A percentile compares a stretch with the other conserved stretches of the same genome.
Evolutionary conservation across 64 coral and sea anemone species (phyloP).

Genomic region (Stichodactyla mertensii): DNA sequence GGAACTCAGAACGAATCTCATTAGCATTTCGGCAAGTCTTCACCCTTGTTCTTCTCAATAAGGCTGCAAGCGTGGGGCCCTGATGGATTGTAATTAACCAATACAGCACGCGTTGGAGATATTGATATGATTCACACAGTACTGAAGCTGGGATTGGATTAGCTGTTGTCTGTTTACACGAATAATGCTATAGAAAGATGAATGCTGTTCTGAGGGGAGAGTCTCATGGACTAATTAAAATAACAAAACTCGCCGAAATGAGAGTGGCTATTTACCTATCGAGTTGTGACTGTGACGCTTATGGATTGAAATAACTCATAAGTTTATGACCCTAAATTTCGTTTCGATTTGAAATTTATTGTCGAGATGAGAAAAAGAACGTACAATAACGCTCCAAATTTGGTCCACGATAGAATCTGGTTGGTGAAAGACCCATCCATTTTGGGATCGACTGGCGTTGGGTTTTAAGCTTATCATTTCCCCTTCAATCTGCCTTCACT

Average conservation of each 20-base stretch:
- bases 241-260: constrained; percentile 39
- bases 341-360: constrained; percentile 8
- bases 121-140: constrained; percentile 11
- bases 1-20: neutral
- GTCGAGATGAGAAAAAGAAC: neutral
- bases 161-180: constrained; percentile 11
- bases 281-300: neutral
- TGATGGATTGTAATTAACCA: neutral
- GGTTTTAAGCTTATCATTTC: constrained; percentile 1
- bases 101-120: constrained; percentile 18
- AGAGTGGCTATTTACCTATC: constrained; percentile 14
- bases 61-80: neutral
- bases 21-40: constrained; percentile 16
- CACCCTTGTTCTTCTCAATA: constrained; percentile 2
- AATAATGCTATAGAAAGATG: constrained; percentile 2
- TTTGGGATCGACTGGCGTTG: neutral
- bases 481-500: constrained; percentile 11
- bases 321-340: constrained; percentile 16
- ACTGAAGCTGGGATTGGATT: constrained; percentile 10
- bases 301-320: neutral
- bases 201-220: neutral
- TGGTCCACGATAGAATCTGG: neutral
- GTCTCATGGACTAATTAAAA: constrained; percentile 22
- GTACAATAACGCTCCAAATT: constrained; percentile 4
- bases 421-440: constrained; percentile 10